Base-by-base conservation (phyloP, 2,888 invertebrate genomes). In the Polydrusus cervinus region DNA sequence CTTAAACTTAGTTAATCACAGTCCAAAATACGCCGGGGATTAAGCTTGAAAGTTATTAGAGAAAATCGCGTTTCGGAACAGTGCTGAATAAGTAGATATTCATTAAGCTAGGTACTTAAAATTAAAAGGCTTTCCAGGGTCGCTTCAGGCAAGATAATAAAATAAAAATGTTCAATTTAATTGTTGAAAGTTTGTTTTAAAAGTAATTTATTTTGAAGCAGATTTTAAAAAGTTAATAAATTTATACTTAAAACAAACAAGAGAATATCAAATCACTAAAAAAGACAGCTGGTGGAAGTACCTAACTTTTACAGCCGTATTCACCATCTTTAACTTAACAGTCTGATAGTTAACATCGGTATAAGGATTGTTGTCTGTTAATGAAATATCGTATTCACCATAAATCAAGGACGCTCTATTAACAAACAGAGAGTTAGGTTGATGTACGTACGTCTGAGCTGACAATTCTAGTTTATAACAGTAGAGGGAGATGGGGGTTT, bases 51-150 rank as follows among this genome's bases (percentile, higher is more conserved):
- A 60, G 53, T 53, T 20, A 53, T 53, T 53, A 53, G 25, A 53
- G 53, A 53, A 53, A 53, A 53, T 53, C 25, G 53, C 20, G 53
- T 53, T 53, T 53, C 53, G 53, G 53, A 53, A 53, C 53, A 53
- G 53, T 53, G 53, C 53, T 25, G 53, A 53, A 25, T 53, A 53
- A 53, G 53, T 6, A 53, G 53, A 25, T 53, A 53, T 53, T 53
- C 25, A 53, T 53, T 53, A 25, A 53, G 25, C 53, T 53, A 53
- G 53, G 25, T 53, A 20, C 25, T 53, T 53, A 25, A 53, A 51
- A 53, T 53, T 53, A 25, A 47, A 53, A 25, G 25, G 25, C 25
- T 53, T 47, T 16, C 16, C 16, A 47, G 47, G 47, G 47, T 49
- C 47, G 14, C 47, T 49, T 16, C 47, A 16, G 16, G 47, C 47